Evolutionary conservation across 1,140 invertebrate genomes (phyloP).

Genomic region (Helicoverpa armigera): DNA sequence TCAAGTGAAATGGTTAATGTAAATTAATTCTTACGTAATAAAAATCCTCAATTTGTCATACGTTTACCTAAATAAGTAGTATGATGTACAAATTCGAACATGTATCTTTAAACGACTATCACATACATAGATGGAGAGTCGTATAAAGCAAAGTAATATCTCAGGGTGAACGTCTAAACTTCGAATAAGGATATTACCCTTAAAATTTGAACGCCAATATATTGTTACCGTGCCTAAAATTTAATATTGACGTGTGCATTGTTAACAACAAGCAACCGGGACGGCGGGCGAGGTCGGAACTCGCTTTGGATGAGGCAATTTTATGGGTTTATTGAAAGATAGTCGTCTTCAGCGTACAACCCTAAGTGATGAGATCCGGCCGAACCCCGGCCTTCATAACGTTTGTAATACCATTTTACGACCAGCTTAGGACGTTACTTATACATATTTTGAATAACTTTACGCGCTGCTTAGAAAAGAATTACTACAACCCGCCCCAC

Average conservation of each 20-base stretch:
- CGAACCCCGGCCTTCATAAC: slow-evolving; percentile 78
- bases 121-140: no score
- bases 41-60: no score
- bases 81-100: no score
- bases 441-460: slow-evolving; percentile 84
- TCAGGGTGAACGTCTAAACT: slow-evolving; percentile 66
- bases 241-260: slow-evolving; percentile 77
- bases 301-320: slow-evolving; percentile 67
- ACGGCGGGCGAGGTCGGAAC: slow-evolving; percentile 57
- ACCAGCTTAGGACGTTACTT: slow-evolving; percentile 81
- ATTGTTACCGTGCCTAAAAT: slow-evolving; percentile 77
- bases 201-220: slow-evolving; percentile 78
- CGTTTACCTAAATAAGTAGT: no score
- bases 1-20: no score
- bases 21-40: no score
- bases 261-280: slow-evolving; percentile 63
- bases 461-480: slow-evolving; percentile 76
- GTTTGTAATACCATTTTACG: slow-evolving; percentile 83
- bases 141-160: slow-evolving; percentile 1
- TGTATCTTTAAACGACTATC: not conserved
- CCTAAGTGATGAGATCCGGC: slow-evolving; percentile 80
- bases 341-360: slow-evolving; percentile 65
- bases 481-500: slow-evolving; percentile 65
- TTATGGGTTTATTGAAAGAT: slow-evolving; percentile 73
- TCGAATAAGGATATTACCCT: slow-evolving; percentile 76